Evolutionary conservation across 2,888 invertebrate genomes (phyloP).

Genomic region (Gymnosoma rotundatum): DNA sequence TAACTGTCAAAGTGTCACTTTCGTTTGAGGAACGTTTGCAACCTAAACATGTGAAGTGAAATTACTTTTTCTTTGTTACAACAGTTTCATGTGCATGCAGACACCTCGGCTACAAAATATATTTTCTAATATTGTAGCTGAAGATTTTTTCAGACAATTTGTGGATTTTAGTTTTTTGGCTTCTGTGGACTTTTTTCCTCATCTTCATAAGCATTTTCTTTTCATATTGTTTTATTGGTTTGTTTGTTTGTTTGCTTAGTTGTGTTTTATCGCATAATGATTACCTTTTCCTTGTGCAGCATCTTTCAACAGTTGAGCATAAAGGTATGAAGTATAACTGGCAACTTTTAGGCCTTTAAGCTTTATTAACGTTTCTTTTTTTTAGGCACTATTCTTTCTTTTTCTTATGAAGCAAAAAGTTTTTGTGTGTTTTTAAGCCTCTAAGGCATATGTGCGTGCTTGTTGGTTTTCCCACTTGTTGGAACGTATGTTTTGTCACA

Average conservation of each 20-base stretch:
- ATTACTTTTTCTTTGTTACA: neutral
- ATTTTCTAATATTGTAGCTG: constrained; percentile 36
- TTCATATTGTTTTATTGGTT: constrained; percentile 1
- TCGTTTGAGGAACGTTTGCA: constrained; percentile 59
- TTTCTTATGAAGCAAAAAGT: too few relatives aligned
- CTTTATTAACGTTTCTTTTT: constrained; percentile 46
- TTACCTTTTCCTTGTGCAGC: constrained; percentile 29
- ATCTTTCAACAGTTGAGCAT: neutral
- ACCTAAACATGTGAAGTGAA: constrained; percentile 5
- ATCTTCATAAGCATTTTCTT: neutral
- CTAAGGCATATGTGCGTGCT: constrained; percentile 52
- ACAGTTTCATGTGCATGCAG: neutral
- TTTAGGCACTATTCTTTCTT: constrained; percentile 34
- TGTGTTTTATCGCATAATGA: constrained; percentile 9
- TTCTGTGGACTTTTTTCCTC: constrained; percentile 32
- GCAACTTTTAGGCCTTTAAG: constrained; percentile 10
- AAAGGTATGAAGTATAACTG: neutral
- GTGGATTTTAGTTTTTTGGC: constrained; percentile 25
- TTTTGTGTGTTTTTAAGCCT: constrained; percentile 37
- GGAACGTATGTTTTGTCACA: constrained; percentile 69
- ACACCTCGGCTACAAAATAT: neutral
- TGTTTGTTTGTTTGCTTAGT: neutral
- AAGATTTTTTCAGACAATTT: neutral
- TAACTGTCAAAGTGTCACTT: constrained; percentile 70
- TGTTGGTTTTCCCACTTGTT: constrained; percentile 55